Conservation (phyloP, 2,113 vertebrate genomes). For the Antennarius striatus region DNA sequence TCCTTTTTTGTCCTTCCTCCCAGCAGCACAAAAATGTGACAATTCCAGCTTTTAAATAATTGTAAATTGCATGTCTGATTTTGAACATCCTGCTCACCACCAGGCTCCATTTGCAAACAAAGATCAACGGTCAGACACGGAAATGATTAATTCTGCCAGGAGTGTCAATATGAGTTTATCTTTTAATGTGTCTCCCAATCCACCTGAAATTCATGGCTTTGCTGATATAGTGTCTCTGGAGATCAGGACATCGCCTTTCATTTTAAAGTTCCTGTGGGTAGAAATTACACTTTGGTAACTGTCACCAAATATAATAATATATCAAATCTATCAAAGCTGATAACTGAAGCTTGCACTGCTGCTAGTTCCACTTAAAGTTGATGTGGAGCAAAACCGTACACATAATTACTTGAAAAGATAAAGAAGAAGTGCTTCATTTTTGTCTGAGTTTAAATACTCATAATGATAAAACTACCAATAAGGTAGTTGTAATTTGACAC, state of each 20-base stretch:
- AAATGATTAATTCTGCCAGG: slow-evolving; percentile 57
- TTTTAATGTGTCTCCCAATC: slow-evolving; percentile 46
- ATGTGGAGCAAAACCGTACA: not conserved
- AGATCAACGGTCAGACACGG: slow-evolving; percentile 41
- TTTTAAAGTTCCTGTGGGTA: slow-evolving; percentile 38
- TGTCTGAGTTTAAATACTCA: no score
- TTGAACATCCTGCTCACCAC: slow-evolving; percentile 6
- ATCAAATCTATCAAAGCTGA: slow-evolving; percentile 25
- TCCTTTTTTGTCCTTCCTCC: not conserved
- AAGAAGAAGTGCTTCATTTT: no score
- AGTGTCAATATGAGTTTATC: slow-evolving; percentile 62
- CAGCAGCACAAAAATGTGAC: not conserved
- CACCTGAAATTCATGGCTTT: slow-evolving; percentile 32
- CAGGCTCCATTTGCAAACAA: slow-evolving; percentile 38
- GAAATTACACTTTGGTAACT: slow-evolving; percentile 20
- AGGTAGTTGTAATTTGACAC: no score
- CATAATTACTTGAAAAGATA: no score
- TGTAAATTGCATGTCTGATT: slow-evolving; percentile 21
- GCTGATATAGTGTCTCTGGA: slow-evolving; percentile 57
- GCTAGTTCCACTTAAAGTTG: not conserved
- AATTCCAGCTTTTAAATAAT: slow-evolving; percentile 20
- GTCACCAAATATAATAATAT: slow-evolving; percentile 34
- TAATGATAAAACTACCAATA: no score
- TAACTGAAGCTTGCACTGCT: not conserved
- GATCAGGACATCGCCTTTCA: slow-evolving; percentile 37